Evolutionary conservation across 2,113 vertebrate genomes (phyloP), one percentile per base, ranked within the genome.

Genomic region (Podilymbus podiceps): DNA sequence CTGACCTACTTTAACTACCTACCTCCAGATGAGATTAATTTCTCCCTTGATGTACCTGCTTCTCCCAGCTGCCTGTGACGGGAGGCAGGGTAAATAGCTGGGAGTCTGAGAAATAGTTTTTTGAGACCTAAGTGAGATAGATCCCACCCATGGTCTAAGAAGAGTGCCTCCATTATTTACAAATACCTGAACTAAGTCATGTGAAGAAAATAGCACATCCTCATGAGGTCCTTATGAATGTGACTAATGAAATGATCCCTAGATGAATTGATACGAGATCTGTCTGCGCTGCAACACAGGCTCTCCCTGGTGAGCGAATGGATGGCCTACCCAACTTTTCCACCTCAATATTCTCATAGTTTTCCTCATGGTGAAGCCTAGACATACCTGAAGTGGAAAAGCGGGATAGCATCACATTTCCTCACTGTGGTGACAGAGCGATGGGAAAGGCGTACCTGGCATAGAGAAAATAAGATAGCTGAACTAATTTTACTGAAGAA

Each of bases 1-100:
- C 86, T 82, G 87, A 87, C 93, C 95, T 95, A 76, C 81, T 93
- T 97, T 89, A 83, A 18, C 52, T 82, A 74, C 47, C 52, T 94
- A 18, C 30, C 68, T 91, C 40, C 80, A 67, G 33, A 56, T 22
- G 49, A 94, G 73, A 52, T 33, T 0, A 64, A 78, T 92, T 91
- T 71, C 77, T 87, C 56, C 49, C 73, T 85, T 35, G 33, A 49
- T 78, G 33, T 85, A 42, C 21, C 33, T 81, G 13, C 12, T 63
- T 80, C 73, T 92, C 76, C 52, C 52, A 86, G 38, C 13, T 86
- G 31, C 38, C 20, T 42, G 0, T 46, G 64, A 40, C 0, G 0
- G 15, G n/a, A 90, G 38, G 59, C 31, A 44, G 13, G 19, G 52
- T 55, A 88, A 86, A 53, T 6, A 78, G 38, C 8, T 77, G 76